These are phyloP conservation scores for Ruditapes philippinarum DNA, from an alignment of 1,140 invertebrate genomes.

Conservation along the genomic window DNA sequence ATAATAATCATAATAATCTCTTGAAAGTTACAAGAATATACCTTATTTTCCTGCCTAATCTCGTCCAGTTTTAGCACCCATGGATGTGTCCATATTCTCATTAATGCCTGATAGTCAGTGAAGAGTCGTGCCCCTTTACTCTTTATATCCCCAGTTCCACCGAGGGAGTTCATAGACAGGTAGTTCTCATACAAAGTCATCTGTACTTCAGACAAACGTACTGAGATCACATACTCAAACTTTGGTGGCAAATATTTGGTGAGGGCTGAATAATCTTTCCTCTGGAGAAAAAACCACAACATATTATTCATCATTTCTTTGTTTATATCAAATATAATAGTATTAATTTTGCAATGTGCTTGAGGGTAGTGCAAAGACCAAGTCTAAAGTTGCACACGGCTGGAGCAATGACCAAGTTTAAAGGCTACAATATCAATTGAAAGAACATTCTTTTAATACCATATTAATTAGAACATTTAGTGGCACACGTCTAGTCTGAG, in stretches of 20 bases:
- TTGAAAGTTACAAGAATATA: conserved; percentile 81
- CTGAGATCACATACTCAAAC: conserved; percentile 97
- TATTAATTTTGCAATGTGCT: too few relatives aligned
- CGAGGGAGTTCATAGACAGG: conserved; percentile 83
- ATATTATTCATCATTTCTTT: too few relatives aligned
- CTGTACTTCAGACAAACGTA: conserved; percentile 94
- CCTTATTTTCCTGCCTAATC: conserved; percentile 86
- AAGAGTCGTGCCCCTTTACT: conserved; percentile 89
- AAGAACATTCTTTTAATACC: too few relatives aligned
- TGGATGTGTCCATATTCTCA: conserved; percentile 98
- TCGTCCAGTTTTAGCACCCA: conserved; percentile 92
- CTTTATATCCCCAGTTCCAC: conserved; percentile 74
- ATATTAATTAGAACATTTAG: too few relatives aligned
- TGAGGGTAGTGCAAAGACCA: too few relatives aligned
- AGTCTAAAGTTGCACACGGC: too few relatives aligned
- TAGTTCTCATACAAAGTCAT: conserved; percentile 92
- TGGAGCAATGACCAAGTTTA: too few relatives aligned
- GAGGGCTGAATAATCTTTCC: conserved; percentile 96
- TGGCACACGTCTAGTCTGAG: too few relatives aligned
- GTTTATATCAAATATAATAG: too few relatives aligned
- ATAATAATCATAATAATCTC: too few relatives aligned
- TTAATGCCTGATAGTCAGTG: conserved; percentile 94
- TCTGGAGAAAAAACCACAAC: conserved; percentile 75
- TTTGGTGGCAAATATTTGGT: conserved; percentile 97
- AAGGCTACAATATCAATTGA: too few relatives aligned